A percentile compares a stretch with the other conserved stretches of the same genome.
Conservation (phyloP, 2,797 vertebrate genomes). For the Coluber constrictor region DNA sequence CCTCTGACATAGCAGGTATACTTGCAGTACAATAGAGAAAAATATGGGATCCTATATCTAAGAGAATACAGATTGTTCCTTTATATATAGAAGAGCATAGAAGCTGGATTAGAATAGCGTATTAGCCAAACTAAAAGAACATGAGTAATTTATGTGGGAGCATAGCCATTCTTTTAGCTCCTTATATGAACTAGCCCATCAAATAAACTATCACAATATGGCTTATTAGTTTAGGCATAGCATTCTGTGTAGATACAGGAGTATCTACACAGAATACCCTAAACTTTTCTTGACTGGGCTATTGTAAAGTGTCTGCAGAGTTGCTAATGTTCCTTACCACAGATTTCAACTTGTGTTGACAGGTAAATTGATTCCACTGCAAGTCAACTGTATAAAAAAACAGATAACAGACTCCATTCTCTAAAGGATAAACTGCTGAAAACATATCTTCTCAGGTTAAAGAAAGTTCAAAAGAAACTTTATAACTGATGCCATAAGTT, state of each 20-base stretch:
- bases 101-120: not conserved
- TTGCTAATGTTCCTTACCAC: constrained; percentile 3
- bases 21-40: not conserved
- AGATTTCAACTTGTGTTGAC: constrained; percentile 51
- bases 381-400: constrained; percentile 55
- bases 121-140: not conserved
- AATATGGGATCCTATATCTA: not conserved
- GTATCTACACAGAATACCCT: not conserved
- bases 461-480: constrained; percentile 33
- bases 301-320: constrained; percentile 15
- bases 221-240: not conserved
- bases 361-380: constrained; percentile 60
- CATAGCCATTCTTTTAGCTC: not conserved
- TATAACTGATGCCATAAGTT: not conserved
- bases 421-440: constrained; percentile 35
- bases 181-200: not conserved
- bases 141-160: not conserved
- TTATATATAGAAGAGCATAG: not conserved
- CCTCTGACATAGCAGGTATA: not conserved
- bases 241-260: not conserved
- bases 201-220: not conserved
- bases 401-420: constrained; percentile 45
- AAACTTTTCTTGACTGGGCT: constrained; percentile 12
- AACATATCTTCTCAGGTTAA: constrained; percentile 31
- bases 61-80: not conserved